Evolutionary conservation across 2,113 vertebrate genomes (phyloP).

Genomic region (Gracilinanus agilis): DNA sequence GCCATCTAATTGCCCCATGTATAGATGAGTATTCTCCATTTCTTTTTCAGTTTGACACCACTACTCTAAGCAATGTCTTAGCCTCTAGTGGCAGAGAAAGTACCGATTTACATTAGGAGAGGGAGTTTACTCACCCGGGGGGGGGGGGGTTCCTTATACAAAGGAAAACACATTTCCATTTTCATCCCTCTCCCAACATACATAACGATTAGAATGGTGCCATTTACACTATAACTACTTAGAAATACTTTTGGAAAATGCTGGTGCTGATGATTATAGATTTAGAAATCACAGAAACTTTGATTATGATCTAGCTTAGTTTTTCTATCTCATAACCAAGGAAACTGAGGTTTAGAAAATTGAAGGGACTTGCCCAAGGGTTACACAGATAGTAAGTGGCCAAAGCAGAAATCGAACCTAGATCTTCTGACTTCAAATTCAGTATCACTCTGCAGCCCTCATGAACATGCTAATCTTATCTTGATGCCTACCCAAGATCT

Average conservation of each 20-base stretch:
- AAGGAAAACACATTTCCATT: too few species aligned
- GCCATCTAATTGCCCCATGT: neutral
- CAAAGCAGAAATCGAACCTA: neutral
- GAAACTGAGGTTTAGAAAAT: neutral
- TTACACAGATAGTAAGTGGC: neutral
- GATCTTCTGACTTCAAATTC: neutral
- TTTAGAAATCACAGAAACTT: neutral
- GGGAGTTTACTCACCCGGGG: neutral
- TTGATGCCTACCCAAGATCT: too few species aligned
- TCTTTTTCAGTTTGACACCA: neutral
- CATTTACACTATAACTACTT: neutral
- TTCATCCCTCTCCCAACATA: too few species aligned
- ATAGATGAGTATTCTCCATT: neutral
- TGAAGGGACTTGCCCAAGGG: neutral
- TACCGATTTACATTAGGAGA: neutral
- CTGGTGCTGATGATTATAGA: neutral
- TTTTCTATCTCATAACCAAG: neutral
- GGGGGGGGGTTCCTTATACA: neutral
- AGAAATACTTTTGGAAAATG: neutral
- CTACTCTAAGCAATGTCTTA: neutral
- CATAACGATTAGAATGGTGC: neutral
- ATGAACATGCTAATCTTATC: neutral
- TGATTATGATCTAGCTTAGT: neutral
- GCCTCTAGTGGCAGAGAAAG: neutral
- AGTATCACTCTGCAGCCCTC: neutral